Evolutionary conservation across 2,888 invertebrate genomes (phyloP), one percentile per base, ranked within the genome.

Genomic region (Phortica okadai): DNA sequence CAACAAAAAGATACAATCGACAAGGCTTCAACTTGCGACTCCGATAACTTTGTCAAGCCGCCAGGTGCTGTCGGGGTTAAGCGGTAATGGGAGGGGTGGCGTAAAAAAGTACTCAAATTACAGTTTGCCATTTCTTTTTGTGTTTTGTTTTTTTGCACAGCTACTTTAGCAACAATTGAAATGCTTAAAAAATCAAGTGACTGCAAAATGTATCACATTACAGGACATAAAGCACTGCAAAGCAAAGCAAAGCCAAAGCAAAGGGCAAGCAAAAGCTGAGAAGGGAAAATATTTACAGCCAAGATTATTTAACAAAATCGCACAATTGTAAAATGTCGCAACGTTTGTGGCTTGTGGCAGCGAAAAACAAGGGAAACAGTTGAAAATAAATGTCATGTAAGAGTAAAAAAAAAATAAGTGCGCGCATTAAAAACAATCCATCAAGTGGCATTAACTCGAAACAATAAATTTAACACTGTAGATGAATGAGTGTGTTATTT

Each of bases 371-470:
- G 25, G 62, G 21, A 62, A 62, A 16, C 21, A 50, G 50, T 50
- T 62, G 14, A 44, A 67, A 67, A 42, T 21, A 67, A 50, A 33
- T 66, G 69, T 54, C 66, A 64, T 64, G 21, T 33, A 58, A 21
- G n/a, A 73, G 25, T 41, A 58, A 50, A 66, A 74, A 72, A 59
- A 33, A 8, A 66, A 54, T 79, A 84, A 84, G 82, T 81, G 79
- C 77, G 81, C 80, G 81, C 79, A 83, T 82, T 86, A 82, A 78
- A 82, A 83, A 88, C 89, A 88, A 88, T 88, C 88, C 87, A 88
- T 88, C 87, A 89, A 89, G 89, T 88, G 89, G 88, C 82, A 87
- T 88, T 88, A 84, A 82, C 83, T 83, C 87, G 85, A 88, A 85
- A 86, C 87, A 87, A 89, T 88, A 89, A 88, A 87, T 87, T 88